These are phyloP conservation scores for Ostrea edulis DNA, from an alignment of 1,140 invertebrate species.

Conservation along the genomic window DNA sequence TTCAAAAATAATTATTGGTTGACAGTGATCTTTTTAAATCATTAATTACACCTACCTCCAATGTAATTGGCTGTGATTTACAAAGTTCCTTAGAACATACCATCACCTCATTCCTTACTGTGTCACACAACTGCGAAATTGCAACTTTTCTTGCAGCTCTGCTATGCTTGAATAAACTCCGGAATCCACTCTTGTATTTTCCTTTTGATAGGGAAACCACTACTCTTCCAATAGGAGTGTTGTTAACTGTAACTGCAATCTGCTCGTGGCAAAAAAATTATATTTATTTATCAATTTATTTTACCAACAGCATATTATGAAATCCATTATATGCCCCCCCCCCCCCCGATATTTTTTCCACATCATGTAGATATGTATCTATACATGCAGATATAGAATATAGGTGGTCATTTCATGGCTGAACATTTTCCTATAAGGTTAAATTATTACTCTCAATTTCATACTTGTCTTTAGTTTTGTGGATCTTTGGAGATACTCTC, in stretches of 20 bases:
- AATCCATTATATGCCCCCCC: background rate
- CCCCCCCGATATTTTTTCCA: background rate
- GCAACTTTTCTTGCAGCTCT: background rate
- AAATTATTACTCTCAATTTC: background rate
- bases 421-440: background rate
- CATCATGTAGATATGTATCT: background rate
- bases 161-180: constrained; percentile 11
- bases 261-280: background rate
- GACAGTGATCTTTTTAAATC: background rate
- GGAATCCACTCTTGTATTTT: constrained; percentile 9
- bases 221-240: constrained; percentile 26
- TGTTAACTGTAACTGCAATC: constrained; percentile 7
- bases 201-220: background rate
- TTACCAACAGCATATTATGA: constrained; percentile 16
- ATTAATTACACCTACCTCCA: background rate
- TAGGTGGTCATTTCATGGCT: background rate
- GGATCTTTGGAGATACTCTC: background rate
- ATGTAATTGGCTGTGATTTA: background rate
- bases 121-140: background rate
- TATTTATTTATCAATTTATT: too few relatives aligned
- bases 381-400: background rate
- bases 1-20: background rate
- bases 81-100: background rate
- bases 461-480: background rate
- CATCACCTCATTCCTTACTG: constrained; percentile 5